These are phyloP conservation scores for Platygyra sinensis DNA, from an alignment of 64 coral and sea anemone species.

Conservation along the genomic window DNA sequence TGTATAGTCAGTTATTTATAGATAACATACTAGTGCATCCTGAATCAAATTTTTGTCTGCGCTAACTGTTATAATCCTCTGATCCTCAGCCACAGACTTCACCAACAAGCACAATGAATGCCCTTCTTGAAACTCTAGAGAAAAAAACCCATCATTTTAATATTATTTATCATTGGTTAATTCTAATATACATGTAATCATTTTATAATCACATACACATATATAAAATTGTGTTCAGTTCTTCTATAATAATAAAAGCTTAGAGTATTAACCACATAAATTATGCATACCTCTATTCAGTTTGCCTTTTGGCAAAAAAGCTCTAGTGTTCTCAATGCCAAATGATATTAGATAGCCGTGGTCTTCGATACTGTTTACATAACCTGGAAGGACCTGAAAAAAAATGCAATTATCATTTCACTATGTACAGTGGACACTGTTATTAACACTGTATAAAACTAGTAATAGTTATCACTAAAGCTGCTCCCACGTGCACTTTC, in stretches of 20 bases:
- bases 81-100: conserved; percentile 50
- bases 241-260: no score
- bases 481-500: no score
- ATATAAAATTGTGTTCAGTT: background rate
- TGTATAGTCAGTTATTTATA: no score
- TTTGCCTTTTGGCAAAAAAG: conserved; percentile 82
- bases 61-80: conserved; percentile 56
- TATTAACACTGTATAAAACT: no score
- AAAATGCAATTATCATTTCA: no score
- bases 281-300: conserved; percentile 47
- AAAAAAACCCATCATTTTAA: background rate
- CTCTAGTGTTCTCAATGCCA: conserved; percentile 73
- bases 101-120: conserved; percentile 60
- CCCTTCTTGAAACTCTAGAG: conserved; percentile 21
- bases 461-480: no score
- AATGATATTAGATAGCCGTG: conserved; percentile 92
- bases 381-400: conserved; percentile 83
- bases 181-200: no score
- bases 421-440: no score
- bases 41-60: conserved; percentile 50
- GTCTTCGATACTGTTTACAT: conserved; percentile 86
- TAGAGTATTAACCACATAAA: background rate
- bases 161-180: no score
- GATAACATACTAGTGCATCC: conserved; percentile 56
- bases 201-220: background rate